Evolutionary conservation across 2,113 vertebrate genomes (phyloP).

Genomic region (Brachyistius frenatus): DNA sequence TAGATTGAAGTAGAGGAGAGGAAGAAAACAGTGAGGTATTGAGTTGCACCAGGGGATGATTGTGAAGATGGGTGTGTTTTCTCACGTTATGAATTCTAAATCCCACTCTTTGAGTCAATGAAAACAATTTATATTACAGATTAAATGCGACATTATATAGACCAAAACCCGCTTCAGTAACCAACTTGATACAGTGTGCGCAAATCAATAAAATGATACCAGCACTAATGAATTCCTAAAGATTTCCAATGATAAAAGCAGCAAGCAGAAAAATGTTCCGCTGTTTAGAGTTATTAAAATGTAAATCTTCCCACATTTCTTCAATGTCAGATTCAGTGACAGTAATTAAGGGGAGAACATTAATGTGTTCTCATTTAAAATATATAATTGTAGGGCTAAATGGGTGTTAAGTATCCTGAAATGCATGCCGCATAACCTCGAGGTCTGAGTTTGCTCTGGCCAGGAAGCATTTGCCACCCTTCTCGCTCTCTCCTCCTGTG

Average conservation of each 20-base stretch:
- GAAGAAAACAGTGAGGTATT: neutral
- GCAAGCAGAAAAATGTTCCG: slow-evolving; percentile 27
- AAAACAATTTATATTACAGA: slow-evolving; percentile 42
- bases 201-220: slow-evolving; percentile 45
- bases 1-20: slow-evolving; percentile 1
- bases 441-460: slow-evolving; percentile 24
- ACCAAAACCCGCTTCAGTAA: neutral
- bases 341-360: slow-evolving; percentile 34
- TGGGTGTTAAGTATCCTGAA: slow-evolving; percentile 39
- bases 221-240: slow-evolving; percentile 37
- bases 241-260: slow-evolving; percentile 49
- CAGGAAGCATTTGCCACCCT: slow-evolving; percentile 27
- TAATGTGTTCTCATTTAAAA: slow-evolving; percentile 38
- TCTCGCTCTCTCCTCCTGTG: slow-evolving; percentile 7
- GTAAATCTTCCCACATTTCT: slow-evolving; percentile 37
- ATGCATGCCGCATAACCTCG: slow-evolving; percentile 15
- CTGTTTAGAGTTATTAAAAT: slow-evolving; percentile 32
- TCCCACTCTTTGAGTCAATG: neutral
- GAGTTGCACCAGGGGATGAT: neutral
- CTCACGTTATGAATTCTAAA: slow-evolving; percentile 16
- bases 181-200: slow-evolving; percentile 15
- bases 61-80: slow-evolving; percentile 1
- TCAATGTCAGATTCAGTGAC: slow-evolving; percentile 47
- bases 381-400: slow-evolving; percentile 10
- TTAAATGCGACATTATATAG: slow-evolving; percentile 13